Percentiles rank a stretch among this genome's conserved stretches.
Conservation (phyloP, 2,888 invertebrate genomes). For the Drosophila monieri region DNA sequence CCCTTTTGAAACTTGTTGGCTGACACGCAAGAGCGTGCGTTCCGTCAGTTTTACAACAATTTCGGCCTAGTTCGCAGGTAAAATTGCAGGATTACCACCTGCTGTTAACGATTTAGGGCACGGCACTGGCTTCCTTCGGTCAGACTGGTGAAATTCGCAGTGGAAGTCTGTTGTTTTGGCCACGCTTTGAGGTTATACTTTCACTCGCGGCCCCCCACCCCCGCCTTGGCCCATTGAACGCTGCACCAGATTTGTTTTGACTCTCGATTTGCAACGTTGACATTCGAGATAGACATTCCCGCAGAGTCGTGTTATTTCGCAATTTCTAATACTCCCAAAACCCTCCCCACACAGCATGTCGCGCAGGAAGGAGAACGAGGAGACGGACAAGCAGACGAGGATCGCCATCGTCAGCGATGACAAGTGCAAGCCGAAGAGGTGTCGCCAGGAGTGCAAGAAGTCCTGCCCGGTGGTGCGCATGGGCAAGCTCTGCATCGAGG, state of each 20-base stretch:
- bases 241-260: constrained; percentile 72
- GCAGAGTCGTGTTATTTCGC: background rate
- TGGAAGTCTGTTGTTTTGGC: constrained; percentile 47
- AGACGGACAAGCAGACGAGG: constrained; percentile 96
- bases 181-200: constrained; percentile 75
- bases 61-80: constrained; percentile 71
- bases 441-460: constrained; percentile 99
- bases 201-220: constrained; percentile 54
- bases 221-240: background rate
- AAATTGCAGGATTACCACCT: constrained; percentile 28
- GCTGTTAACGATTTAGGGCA: constrained; percentile 4
- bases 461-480: constrained; percentile 99
- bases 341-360: constrained; percentile 85
- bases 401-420: constrained; percentile 99
- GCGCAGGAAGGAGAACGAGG: constrained; percentile 90
- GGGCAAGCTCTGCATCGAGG: constrained; percentile 99
- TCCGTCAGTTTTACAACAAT: constrained; percentile 72
- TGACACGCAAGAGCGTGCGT: constrained; percentile 83
- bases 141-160: constrained; percentile 11
- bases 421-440: constrained; percentile 99
- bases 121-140: constrained; percentile 1
- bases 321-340: constrained; percentile 4
- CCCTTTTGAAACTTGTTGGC: constrained; percentile 82
- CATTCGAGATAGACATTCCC: constrained; percentile 36
- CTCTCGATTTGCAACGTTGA: constrained; percentile 73